Percentiles rank a stretch among this genome's conserved stretches.
phyloP scores from a whole-genome alignment of 1,140 invertebrate species.

The Sminthurides bifidus region DNA sequence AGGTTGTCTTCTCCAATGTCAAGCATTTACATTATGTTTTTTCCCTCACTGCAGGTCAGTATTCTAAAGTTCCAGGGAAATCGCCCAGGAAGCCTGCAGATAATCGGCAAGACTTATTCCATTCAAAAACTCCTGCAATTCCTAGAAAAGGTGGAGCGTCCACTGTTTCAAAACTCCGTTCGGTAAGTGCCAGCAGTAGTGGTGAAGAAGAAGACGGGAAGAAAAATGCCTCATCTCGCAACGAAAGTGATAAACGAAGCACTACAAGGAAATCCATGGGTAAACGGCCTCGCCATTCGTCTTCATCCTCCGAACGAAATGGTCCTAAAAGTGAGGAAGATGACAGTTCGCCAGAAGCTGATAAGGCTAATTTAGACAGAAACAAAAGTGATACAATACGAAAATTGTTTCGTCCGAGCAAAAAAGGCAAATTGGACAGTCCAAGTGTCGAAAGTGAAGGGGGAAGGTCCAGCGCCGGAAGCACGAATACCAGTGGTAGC shows the following conservation, averaged over 20 bases:
- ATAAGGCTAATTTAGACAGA: constrained; percentile 45
- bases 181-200: constrained; percentile 29
- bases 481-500: background rate
- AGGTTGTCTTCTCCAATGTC: no score
- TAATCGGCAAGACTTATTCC: constrained; percentile 4
- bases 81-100: constrained; percentile 6
- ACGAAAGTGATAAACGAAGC: no score
- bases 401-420: constrained; percentile 47
- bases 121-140: constrained; percentile 9
- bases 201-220: constrained; percentile 21
- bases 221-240: no score
- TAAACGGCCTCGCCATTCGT: constrained; percentile 5
- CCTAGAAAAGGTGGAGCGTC: background rate
- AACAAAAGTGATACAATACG: constrained; percentile 57
- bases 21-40: no score
- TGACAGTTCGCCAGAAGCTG: constrained; percentile 40
- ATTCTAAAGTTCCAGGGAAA: constrained; percentile 17
- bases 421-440: constrained; percentile 28
- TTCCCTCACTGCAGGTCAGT: background rate
- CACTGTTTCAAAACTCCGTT: constrained; percentile 5
- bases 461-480: background rate
- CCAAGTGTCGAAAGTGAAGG: constrained; percentile 35
- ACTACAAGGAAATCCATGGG: no score
- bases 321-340: constrained; percentile 24
- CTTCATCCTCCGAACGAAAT: constrained; percentile 27